A percentile compares a stretch with the other conserved stretches of the same genome.
Conservation (phyloP, 2,797 vertebrate species). For the Kryptopterus vitreolus region DNA sequence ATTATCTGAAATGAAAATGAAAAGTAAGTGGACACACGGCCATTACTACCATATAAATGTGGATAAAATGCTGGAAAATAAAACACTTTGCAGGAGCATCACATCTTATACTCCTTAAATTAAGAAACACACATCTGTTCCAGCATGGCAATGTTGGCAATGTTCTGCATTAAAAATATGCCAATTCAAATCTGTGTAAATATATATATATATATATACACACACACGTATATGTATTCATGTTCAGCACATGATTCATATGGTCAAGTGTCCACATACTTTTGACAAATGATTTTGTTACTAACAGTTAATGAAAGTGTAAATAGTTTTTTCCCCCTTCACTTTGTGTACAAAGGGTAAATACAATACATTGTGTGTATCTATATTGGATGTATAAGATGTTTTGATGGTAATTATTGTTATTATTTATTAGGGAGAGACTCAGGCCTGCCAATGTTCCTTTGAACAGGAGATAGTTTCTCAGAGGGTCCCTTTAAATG, state of each 20-base stretch:
- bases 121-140: not conserved
- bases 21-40: not conserved
- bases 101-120: not conserved
- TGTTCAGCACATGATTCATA: too few species aligned
- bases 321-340: not conserved
- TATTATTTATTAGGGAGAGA: constrained; percentile 59
- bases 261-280: not conserved
- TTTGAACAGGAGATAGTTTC: constrained; percentile 22
- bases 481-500: not conserved
- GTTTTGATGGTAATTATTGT: not conserved
- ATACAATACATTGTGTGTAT: not conserved
- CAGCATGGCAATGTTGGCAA: not conserved
- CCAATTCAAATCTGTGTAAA: too few species aligned
- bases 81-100: not conserved
- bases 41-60: not conserved
- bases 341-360: not conserved
- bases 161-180: too few species aligned
- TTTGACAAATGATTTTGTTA: not conserved
- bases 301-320: not conserved
- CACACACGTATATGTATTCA: too few species aligned
- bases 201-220: not conserved
- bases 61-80: not conserved
- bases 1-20: not conserved
- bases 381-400: constrained; percentile 8
- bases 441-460: constrained; percentile 62